phyloP scores from a whole-genome alignment of 2,888 invertebrate genomes.

The Oligia fasciuncula region DNA sequence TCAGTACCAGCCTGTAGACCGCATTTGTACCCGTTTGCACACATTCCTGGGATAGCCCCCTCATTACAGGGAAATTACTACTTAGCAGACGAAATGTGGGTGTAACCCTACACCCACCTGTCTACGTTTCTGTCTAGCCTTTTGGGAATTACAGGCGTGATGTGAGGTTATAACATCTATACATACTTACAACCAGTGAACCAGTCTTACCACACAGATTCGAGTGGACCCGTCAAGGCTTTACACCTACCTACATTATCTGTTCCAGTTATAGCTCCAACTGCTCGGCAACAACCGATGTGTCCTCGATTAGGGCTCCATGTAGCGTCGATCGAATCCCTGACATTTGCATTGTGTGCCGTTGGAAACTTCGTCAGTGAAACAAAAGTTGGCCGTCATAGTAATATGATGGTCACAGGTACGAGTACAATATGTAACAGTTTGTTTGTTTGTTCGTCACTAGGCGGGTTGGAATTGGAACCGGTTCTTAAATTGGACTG shows the following conservation, averaged over 20 bases:
- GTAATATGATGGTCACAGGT: neutral
- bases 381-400: slow-evolving; percentile 26
- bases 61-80: neutral
- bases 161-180: neutral
- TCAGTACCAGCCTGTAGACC: neutral
- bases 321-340: slow-evolving; percentile 37
- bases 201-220: neutral
- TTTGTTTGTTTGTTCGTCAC: slow-evolving; percentile 29
- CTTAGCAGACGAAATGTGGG: neutral
- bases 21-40: neutral
- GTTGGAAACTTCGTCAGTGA: slow-evolving; percentile 47
- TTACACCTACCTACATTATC: neutral
- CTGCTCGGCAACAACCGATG: slow-evolving; percentile 12
- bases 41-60: neutral
- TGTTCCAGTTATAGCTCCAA: neutral
- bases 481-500: slow-evolving; percentile 12
- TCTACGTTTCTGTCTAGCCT: neutral
- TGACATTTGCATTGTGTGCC: slow-evolving; percentile 49
- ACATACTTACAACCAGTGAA: neutral
- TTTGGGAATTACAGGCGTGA: neutral
- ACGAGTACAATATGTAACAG: slow-evolving; percentile 25
- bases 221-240: neutral
- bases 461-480: neutral
- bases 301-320: slow-evolving; percentile 35
- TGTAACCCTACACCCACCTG: neutral